These are phyloP conservation scores for Gymnosoma rotundatum DNA, from an alignment of 2,888 invertebrate genomes.

Conservation along the genomic window DNA sequence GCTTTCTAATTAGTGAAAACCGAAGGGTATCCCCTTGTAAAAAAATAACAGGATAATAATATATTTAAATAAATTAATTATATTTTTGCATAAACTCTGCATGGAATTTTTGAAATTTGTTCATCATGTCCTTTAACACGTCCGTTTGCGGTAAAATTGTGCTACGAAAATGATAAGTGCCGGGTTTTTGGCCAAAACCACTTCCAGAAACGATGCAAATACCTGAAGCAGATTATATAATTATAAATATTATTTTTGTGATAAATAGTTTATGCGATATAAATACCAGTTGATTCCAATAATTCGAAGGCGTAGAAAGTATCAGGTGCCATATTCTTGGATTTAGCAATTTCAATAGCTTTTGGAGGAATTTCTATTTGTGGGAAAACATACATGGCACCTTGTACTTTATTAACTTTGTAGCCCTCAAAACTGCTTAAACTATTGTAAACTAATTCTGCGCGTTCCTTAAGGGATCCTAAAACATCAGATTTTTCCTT, in stretches of 20 bases:
- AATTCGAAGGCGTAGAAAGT: slow-evolving; percentile 96
- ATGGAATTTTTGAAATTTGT: slow-evolving; percentile 92
- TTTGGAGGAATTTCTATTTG: slow-evolving; percentile 90
- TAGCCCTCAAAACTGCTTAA: slow-evolving; percentile 96
- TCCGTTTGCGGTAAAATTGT: slow-evolving; percentile 96
- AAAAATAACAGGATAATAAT: too few species aligned
- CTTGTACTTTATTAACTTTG: slow-evolving; percentile 91
- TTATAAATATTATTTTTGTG: background rate
- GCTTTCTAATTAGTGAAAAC: too few species aligned
- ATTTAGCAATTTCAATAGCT: slow-evolving; percentile 92
- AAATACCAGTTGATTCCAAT: slow-evolving; percentile 90
- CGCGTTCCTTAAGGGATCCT: slow-evolving; percentile 88
- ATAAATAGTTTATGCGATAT: background rate
- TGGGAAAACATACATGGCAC: slow-evolving; percentile 99
- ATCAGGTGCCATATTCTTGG: slow-evolving; percentile 89
- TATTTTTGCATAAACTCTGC: slow-evolving; percentile 89
- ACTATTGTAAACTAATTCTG: slow-evolving; percentile 91
- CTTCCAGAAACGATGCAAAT: slow-evolving; percentile 97
- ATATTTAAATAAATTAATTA: slow-evolving; percentile 83
- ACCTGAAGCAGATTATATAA: slow-evolving; percentile 83
- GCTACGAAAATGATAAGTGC: slow-evolving; percentile 97
- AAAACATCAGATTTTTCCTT: slow-evolving; percentile 90
- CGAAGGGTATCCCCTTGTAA: too few species aligned
- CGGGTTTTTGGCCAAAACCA: slow-evolving; percentile 97
- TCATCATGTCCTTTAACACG: slow-evolving; percentile 91